Conservation (phyloP, 2,888 invertebrate genomes). For the Brachynemurus nebulosus region DNA sequence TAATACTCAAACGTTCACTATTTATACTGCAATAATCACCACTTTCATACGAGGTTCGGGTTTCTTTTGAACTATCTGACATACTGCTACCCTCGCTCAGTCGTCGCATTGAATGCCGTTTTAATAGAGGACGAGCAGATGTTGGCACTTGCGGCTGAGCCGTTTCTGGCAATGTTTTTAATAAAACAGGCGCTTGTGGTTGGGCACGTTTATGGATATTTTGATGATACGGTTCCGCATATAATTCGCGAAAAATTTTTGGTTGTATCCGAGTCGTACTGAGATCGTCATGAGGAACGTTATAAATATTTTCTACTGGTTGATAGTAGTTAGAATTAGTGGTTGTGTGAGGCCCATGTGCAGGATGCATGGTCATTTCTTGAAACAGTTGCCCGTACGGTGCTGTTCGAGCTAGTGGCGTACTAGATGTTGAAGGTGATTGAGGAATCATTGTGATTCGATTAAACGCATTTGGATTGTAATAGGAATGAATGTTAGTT, state of each 20-base stretch:
- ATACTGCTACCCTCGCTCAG: conserved; percentile 37
- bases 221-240: conserved; percentile 21
- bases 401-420: conserved; percentile 16
- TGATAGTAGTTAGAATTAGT: background rate
- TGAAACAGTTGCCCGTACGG: conserved; percentile 3
- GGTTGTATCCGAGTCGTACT: background rate
- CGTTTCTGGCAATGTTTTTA: conserved; percentile 20
- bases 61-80: conserved; percentile 21
- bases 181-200: conserved; percentile 27
- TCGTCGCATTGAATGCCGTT: conserved; percentile 33
- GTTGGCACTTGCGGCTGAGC: conserved; percentile 30
- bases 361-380: background rate
- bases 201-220: conserved; percentile 29
- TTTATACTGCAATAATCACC: conserved; percentile 9
- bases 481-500: background rate
- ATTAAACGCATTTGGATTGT: background rate
- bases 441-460: conserved; percentile 12
- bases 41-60: conserved; percentile 10
- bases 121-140: conserved; percentile 21
- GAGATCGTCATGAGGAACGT: conserved; percentile 15
- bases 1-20: conserved; percentile 6
- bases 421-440: conserved; percentile 15
- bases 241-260: conserved; percentile 10
- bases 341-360: background rate
- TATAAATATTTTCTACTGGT: conserved; percentile 5